These are phyloP conservation scores for Leptopterna dolabrata DNA, from an alignment of 2,888 invertebrate species.

Conservation along the genomic window DNA sequence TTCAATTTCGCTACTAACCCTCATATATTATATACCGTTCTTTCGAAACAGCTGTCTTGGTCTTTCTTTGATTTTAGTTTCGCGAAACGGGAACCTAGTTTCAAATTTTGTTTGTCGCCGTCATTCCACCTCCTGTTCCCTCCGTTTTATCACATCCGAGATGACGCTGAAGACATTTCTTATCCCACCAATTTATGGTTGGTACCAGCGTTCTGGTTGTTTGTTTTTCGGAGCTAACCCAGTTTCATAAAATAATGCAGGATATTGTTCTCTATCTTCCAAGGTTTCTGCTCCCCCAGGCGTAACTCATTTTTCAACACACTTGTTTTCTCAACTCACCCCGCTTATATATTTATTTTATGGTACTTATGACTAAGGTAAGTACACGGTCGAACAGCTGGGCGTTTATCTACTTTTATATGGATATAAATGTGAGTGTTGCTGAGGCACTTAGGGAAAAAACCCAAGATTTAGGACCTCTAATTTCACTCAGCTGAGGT, in stretches of 20 bases:
- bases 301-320: too few species aligned
- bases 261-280: neutral
- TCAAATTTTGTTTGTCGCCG: neutral
- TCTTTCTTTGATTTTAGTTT: neutral
- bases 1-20: neutral
- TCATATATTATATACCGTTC: neutral
- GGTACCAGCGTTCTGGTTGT: neutral
- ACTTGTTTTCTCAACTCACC: too few species aligned
- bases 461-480: too few species aligned
- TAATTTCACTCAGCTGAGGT: too few species aligned
- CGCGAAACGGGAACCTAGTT: neutral
- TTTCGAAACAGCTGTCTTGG: neutral
- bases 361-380: too few species aligned
- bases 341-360: too few species aligned
- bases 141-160: neutral
- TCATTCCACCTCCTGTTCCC: neutral
- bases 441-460: too few species aligned
- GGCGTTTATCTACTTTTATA: too few species aligned
- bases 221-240: neutral
- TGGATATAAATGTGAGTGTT: too few species aligned
- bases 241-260: neutral
- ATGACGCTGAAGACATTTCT: neutral
- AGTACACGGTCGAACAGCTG: too few species aligned
- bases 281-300: too few species aligned
- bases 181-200: neutral